Evolutionary conservation across 2,797 vertebrate genomes (phyloP).

Genomic region (Chelonia mydas): DNA sequence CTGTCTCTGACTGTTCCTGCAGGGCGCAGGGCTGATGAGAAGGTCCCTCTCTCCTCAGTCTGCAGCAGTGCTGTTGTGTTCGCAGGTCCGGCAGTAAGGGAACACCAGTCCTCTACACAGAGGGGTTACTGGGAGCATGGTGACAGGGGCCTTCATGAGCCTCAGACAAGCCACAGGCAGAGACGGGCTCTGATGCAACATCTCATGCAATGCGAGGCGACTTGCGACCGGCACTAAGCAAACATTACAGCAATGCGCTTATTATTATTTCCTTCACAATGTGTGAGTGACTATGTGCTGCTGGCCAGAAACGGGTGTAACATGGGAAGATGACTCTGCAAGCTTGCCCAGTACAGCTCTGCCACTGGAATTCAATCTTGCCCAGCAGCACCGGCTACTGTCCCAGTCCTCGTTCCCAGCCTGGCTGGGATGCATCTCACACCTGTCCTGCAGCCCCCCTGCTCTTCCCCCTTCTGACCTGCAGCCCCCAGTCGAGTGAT

Average conservation of each 20-base stretch:
- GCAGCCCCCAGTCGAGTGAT: neutral
- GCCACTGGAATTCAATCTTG: neutral
- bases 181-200: neutral
- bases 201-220: neutral
- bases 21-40: neutral
- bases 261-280: neutral
- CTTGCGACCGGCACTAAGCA: neutral
- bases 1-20: neutral
- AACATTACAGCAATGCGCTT: neutral
- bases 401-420: neutral
- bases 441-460: neutral
- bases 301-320: neutral
- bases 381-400: neutral
- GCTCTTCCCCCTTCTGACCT: too few relatives aligned
- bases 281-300: neutral
- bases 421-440: neutral
- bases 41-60: neutral
- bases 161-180: neutral
- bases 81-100: too few relatives aligned
- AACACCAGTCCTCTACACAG: too few relatives aligned
- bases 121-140: neutral
- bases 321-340: neutral
- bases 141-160: neutral
- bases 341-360: neutral
- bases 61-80: neutral